phyloP scores from a whole-genome alignment of 37 sponge, comb jelly and placozoan genomes.

The Theonella swinhoei region DNA sequence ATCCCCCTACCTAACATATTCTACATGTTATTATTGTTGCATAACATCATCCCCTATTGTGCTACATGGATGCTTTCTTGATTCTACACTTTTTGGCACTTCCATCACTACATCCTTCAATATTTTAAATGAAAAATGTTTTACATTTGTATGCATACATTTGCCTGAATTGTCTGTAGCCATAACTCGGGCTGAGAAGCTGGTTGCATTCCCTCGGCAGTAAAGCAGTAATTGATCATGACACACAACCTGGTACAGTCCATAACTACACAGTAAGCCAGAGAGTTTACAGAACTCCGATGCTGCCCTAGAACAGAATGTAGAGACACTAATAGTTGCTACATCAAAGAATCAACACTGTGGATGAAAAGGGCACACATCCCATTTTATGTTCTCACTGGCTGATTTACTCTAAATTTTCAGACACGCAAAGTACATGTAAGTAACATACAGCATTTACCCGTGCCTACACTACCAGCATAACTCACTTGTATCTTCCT shows the following conservation, averaged over 20 bases:
- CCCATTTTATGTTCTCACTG: too few species aligned
- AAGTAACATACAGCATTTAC: too few species aligned
- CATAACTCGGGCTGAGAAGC: conserved; percentile 64
- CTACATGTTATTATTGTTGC: too few species aligned
- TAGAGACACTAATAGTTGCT: neutral
- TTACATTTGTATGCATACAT: conserved; percentile 27
- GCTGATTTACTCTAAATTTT: neutral
- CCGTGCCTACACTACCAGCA: too few species aligned
- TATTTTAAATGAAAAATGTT: neutral
- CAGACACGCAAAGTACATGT: neutral
- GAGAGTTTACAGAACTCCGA: conserved; percentile 76
- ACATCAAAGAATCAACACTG: neutral
- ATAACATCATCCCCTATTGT: too few species aligned
- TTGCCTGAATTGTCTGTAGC: conserved; percentile 2
- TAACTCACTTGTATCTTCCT: too few species aligned
- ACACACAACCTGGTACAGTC: conserved; percentile 70
- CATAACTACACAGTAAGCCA: conserved; percentile 78
- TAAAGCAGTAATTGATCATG: conserved; percentile 56
- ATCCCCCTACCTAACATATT: too few species aligned
- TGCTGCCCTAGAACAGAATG: conserved; percentile 50
- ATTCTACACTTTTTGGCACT: neutral
- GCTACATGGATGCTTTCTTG: neutral
- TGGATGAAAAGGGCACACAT: too few species aligned
- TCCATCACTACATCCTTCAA: neutral
- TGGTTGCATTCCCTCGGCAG: conserved; percentile 56